phyloP scores from a whole-genome alignment of 2,113 vertebrate species.

The Paramormyrops kingsleyae region DNA sequence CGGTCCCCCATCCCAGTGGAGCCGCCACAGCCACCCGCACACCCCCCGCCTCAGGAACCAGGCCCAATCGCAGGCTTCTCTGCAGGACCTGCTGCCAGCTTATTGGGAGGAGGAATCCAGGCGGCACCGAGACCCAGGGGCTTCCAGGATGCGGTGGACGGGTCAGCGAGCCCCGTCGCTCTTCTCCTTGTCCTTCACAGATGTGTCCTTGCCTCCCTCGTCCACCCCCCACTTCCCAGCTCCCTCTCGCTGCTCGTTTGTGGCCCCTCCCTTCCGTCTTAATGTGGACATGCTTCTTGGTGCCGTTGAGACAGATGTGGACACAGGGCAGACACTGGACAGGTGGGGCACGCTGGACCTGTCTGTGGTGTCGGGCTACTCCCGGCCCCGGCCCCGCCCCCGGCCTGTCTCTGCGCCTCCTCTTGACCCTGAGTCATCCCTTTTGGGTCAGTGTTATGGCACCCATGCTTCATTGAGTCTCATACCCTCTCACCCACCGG shows the following conservation, averaged over 20 bases:
- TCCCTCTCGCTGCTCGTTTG: slow-evolving; percentile 40
- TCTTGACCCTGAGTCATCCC: slow-evolving; percentile 28
- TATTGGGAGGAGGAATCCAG: slow-evolving; percentile 35
- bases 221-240: slow-evolving; percentile 37
- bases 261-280: slow-evolving; percentile 57
- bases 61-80: slow-evolving; percentile 43
- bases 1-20: slow-evolving; percentile 37
- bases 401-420: slow-evolving; percentile 40
- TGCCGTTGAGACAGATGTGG: slow-evolving; percentile 85
- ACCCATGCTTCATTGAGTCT: slow-evolving; percentile 37
- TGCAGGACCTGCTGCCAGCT: slow-evolving; percentile 37
- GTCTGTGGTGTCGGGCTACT: slow-evolving; percentile 79
- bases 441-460: slow-evolving; percentile 25
- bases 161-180: slow-evolving; percentile 71
- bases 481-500: slow-evolving; percentile 20
- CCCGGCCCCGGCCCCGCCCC: slow-evolving; percentile 40
- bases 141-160: slow-evolving; percentile 48
- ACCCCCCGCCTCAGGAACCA: slow-evolving; percentile 35
- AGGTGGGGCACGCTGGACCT: slow-evolving; percentile 64
- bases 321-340: slow-evolving; percentile 74
- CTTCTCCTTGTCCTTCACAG: slow-evolving; percentile 68
- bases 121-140: slow-evolving; percentile 30
- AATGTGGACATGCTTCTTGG: slow-evolving; percentile 73
- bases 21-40: slow-evolving; percentile 35
- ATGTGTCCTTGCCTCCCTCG: slow-evolving; percentile 32